Evolutionary conservation across 2,113 vertebrate species (phyloP), one percentile per base, ranked within the genome.

Genomic region (Solea solea): DNA sequence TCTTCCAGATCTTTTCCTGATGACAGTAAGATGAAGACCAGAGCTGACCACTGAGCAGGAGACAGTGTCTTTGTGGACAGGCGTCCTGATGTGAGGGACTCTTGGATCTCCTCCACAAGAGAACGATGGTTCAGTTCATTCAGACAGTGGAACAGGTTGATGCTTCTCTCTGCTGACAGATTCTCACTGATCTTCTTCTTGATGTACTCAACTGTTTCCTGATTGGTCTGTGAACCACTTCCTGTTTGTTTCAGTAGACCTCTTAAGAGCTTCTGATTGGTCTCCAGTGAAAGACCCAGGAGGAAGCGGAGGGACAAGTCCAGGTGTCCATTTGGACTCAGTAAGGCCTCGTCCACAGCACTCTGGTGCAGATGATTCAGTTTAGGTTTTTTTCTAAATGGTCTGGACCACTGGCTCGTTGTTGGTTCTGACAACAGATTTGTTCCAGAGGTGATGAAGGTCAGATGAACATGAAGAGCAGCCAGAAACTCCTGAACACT

Each of bases 401-500:
- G 21, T 21, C 10, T 40, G 28, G 45, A 16, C 16, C 7, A 2
- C 9, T 0, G 0, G 0, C 12, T 42, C 0, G 39, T 15, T 52
- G 13, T 0, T 45, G 49, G 11, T 14, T 64, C 63, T 59, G 28
- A 10, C 64, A 83, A 4, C 53, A 68, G 67, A 3, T 76, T 83
- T 57, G 59, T 8, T 1, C 60, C 77, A 73, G 72, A 65, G 45
- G 49, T 76, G 39, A 27, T 52, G 60, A 80, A 84, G 0, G 60
- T 73, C 64, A 25, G 72, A 76, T 84, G 76, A 21, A 80, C 81
- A 27, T 84, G 45, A 72, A 84, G 69, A 80, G 81, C 76, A 73
- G 81, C 81, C 60, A 84, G 51, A 69, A 84, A 84, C 73, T 84
- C 81, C 51, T 84, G 81, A 59, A 84, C 56, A 40, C 39, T 75